phyloP scores from a whole-genome alignment of 2,113 vertebrate species.

The Acinonyx jubatus region DNA sequence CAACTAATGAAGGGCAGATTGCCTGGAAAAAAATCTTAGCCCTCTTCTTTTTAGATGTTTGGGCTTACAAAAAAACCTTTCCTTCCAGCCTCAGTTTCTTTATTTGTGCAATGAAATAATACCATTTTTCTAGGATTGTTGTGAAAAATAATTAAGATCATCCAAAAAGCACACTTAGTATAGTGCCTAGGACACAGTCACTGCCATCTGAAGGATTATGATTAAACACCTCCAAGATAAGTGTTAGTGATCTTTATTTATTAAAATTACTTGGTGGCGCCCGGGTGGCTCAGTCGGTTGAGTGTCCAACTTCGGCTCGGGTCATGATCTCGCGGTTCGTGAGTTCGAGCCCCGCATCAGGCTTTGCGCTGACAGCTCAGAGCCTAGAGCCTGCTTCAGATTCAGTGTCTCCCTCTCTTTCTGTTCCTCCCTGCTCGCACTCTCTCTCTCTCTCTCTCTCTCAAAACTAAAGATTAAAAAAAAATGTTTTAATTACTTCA shows the following conservation, averaged over 20 bases:
- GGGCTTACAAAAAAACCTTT: background rate
- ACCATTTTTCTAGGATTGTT: background rate
- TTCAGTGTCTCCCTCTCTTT: too few relatives aligned
- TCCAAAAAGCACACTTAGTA: background rate
- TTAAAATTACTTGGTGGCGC: background rate
- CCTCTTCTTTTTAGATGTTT: background rate
- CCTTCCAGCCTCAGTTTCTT: background rate
- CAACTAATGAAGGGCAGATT: background rate
- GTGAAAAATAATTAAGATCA: background rate
- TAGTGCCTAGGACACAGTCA: background rate
- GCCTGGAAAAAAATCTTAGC: background rate
- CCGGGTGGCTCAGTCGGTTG: too few relatives aligned
- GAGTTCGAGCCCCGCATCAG: too few relatives aligned
- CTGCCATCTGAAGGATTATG: background rate
- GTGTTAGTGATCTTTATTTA: background rate
- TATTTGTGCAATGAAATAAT: background rate
- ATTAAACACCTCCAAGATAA: background rate
- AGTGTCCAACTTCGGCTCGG: too few relatives aligned
- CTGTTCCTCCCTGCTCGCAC: too few relatives aligned
- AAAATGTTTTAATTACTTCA: background rate
- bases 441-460: too few relatives aligned
- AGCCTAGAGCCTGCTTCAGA: too few relatives aligned
- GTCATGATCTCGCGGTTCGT: too few relatives aligned
- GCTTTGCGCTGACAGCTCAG: too few relatives aligned
- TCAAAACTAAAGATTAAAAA: too few relatives aligned